A percentile compares a stretch with the other conserved stretches of the same genome.
Evolutionary conservation across 1,140 invertebrate species (phyloP).

Genomic region (Habropoda laboriosa): DNA sequence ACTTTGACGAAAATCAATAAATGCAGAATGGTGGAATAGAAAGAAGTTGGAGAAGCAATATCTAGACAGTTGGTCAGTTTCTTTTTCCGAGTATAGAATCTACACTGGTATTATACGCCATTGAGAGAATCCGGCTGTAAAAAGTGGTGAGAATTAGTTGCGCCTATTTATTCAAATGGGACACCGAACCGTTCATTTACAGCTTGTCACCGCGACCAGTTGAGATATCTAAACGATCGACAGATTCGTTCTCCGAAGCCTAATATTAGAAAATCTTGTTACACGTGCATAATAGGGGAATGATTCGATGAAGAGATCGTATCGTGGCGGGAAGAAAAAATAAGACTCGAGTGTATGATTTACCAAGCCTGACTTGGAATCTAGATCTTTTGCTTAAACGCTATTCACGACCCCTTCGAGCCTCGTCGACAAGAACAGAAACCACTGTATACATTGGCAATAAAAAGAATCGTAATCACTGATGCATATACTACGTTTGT

Average conservation of each 20-base stretch:
- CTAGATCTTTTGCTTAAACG: not conserved
- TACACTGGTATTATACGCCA: not conserved
- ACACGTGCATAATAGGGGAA: not conserved
- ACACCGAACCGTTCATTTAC: not conserved
- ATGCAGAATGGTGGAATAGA: too few relatives aligned
- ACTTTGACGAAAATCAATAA: too few relatives aligned
- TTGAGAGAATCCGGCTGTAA: not conserved
- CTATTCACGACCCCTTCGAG: not conserved
- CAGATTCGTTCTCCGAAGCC: not conserved
- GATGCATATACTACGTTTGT: too few relatives aligned
- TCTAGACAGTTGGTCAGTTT: too few relatives aligned
- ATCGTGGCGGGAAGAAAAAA: not conserved
- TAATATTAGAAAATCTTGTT: constrained; percentile 9
- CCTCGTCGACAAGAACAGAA: not conserved
- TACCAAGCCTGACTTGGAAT: not conserved
- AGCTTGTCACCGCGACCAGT: not conserved
- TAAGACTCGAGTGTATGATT: not conserved
- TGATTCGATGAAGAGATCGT: not conserved
- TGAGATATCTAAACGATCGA: not conserved
- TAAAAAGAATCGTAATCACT: not conserved
- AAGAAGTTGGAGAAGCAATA: too few relatives aligned
- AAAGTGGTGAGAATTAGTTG: not conserved
- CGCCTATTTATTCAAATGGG: not conserved
- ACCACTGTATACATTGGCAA: not conserved
- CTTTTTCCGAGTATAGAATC: too few relatives aligned